phyloP scores from a whole-genome alignment of 2,888 invertebrate genomes.

The Drosophila neoperkinsi region DNA sequence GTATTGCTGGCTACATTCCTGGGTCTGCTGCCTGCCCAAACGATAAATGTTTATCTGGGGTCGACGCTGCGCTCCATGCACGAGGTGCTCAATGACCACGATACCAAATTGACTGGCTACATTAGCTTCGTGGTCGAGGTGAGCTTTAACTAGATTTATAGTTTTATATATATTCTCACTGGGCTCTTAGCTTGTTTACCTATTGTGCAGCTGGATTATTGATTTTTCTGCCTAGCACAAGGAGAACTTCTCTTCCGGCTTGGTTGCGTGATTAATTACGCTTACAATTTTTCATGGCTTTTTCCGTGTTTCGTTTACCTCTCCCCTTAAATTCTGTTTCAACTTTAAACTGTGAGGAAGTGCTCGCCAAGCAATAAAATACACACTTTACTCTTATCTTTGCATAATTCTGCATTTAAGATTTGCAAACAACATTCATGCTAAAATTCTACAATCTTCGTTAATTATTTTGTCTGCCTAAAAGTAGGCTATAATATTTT shows the following conservation, averaged over 20 bases:
- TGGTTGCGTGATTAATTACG: conserved; percentile 33
- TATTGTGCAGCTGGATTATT: conserved; percentile 18
- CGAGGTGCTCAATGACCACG: conserved; percentile 91
- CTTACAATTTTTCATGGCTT: conserved; percentile 10
- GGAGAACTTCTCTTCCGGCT: background rate
- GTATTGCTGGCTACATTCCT: conserved; percentile 93
- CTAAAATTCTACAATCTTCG: background rate
- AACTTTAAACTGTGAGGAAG: background rate
- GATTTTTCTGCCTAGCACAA: conserved; percentile 26
- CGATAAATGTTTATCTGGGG: conserved; percentile 95
- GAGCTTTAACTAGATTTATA: conserved; percentile 29
- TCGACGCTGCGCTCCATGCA: conserved; percentile 96
- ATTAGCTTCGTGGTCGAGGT: conserved; percentile 92
- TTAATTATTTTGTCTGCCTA: background rate
- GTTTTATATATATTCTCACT: conserved; percentile 8
- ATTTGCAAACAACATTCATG: background rate
- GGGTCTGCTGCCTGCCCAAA: conserved; percentile 93
- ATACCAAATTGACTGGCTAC: conserved; percentile 91
- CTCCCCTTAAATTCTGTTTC: background rate
- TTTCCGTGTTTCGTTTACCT: background rate
- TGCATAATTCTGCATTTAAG: background rate
- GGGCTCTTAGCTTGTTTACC: background rate
- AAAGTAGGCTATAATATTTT: conserved; percentile 27
- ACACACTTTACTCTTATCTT: too few relatives aligned
- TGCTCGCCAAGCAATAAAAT: background rate